These are phyloP conservation scores for Drosophila sp. DNA, from an alignment of 1,140 invertebrate genomes.

Conservation along the genomic window DNA sequence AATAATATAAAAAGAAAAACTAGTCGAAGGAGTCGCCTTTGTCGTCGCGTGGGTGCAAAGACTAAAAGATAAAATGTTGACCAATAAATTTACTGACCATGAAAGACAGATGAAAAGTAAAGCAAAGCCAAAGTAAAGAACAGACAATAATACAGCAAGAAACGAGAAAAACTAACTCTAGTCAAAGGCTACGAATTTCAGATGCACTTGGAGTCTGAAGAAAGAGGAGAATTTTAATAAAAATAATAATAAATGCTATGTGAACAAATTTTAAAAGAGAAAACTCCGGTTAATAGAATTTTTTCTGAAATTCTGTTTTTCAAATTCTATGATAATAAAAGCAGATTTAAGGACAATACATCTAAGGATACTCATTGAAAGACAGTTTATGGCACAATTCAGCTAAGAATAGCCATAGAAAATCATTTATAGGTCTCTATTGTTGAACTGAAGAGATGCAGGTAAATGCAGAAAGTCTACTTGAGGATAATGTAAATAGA, in stretches of 20 bases:
- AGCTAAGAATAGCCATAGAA: constrained; percentile 5
- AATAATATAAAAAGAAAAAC: constrained; percentile 40
- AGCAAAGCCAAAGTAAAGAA: constrained; percentile 28
- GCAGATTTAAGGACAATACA: not conserved
- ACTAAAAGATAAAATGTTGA: constrained; percentile 72
- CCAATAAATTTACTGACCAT: constrained; percentile 79
- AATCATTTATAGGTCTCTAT: not conserved
- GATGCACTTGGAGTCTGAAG: constrained; percentile 37
- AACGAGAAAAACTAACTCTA: not conserved
- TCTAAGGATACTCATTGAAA: constrained; percentile 1
- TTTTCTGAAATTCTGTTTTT: not conserved
- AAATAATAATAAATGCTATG: too few species aligned
- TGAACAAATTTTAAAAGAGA: too few species aligned
- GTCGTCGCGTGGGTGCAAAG: constrained; percentile 40
- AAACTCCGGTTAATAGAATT: too few species aligned
- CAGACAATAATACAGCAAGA: constrained; percentile 59
- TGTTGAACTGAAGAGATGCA: not conserved
- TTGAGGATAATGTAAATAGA: not conserved
- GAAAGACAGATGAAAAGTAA: constrained; percentile 54
- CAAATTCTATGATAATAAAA: not conserved
- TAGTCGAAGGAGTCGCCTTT: constrained; percentile 59
- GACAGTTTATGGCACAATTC: not conserved
- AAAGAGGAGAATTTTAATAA: not conserved
- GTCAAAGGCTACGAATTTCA: constrained; percentile 33
- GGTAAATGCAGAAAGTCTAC: not conserved